Evolutionary conservation across 2,888 invertebrate genomes (phyloP).

Genomic region (Ophion ventricosus): DNA sequence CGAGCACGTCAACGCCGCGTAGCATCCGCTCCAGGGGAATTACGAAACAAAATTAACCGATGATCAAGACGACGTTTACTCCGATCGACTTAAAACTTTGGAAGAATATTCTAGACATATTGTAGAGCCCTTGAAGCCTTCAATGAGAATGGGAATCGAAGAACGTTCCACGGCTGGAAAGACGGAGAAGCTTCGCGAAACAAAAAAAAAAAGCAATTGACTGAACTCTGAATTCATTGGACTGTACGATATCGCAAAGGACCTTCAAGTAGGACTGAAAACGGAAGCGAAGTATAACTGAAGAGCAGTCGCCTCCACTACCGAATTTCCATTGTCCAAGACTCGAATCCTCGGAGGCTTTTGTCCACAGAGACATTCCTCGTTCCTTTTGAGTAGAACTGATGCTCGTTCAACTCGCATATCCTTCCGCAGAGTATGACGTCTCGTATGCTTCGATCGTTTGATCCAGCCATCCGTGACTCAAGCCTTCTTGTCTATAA

Average conservation of each 20-base stretch:
- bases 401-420: conserved; percentile 17
- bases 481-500: conserved; percentile 2
- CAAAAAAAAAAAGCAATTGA: too few species aligned
- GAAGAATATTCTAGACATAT: too few species aligned
- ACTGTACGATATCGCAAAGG: too few species aligned
- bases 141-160: too few species aligned
- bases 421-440: conserved; percentile 11
- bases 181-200: too few species aligned
- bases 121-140: too few species aligned
- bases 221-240: too few species aligned
- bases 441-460: conserved; percentile 38
- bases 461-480: conserved; percentile 47
- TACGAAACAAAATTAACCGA: neutral
- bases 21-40: neutral
- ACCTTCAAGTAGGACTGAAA: neutral
- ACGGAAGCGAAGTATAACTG: too few species aligned
- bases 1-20: neutral
- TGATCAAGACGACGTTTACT: neutral
- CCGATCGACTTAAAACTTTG: too few species aligned
- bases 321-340: conserved; percentile 22
- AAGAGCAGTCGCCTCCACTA: neutral
- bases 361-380: conserved; percentile 21
- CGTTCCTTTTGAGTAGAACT: neutral
- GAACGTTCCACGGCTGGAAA: too few species aligned
- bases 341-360: neutral